Conservation (phyloP, 2,113 vertebrate genomes). For the Cottus gobio region DNA sequence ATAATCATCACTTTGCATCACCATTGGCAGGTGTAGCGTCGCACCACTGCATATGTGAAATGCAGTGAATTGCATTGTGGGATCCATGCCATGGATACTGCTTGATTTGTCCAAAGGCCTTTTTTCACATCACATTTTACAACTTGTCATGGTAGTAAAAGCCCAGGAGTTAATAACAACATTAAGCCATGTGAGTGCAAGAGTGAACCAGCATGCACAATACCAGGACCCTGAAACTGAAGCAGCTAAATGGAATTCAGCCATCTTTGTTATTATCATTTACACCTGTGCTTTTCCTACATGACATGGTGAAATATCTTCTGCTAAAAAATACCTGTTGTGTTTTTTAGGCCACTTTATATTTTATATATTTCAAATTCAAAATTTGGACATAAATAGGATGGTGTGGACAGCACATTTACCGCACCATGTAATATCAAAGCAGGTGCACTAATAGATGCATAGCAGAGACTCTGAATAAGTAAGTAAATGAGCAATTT, state of each 20-base stretch:
- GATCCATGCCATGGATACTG: neutral
- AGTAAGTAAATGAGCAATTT: neutral
- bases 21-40: neutral
- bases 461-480: neutral
- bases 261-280: neutral
- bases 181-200: neutral
- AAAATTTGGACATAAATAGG: neutral
- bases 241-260: no score
- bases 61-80: no score
- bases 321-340: neutral
- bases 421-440: neutral
- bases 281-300: neutral
- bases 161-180: neutral
- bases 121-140: neutral
- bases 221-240: neutral
- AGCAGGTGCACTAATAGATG: slow-evolving; percentile 10
- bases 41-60: neutral
- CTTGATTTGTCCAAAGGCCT: neutral
- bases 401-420: neutral
- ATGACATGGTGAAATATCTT: neutral
- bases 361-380: neutral
- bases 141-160: neutral
- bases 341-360: neutral
- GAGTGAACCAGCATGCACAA: neutral
- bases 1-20: neutral